A percentile compares a stretch with the other conserved stretches of the same genome.
These are phyloP conservation scores for Carassius gibelio DNA, from an alignment of 2,113 vertebrate genomes.

Conservation along the genomic window DNA sequence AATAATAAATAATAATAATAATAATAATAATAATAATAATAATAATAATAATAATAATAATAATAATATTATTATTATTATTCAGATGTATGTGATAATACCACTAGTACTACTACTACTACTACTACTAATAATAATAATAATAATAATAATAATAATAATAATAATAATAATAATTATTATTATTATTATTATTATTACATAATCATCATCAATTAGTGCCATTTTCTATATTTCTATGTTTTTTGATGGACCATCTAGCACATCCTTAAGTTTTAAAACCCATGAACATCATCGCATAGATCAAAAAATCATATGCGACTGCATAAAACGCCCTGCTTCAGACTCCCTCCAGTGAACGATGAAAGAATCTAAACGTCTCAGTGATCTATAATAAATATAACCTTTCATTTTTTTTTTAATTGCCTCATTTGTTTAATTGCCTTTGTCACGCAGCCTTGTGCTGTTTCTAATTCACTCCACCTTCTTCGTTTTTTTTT, in stretches of 20 bases:
- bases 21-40: too few relatives aligned
- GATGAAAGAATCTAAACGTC: not conserved
- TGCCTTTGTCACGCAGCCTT: not conserved
- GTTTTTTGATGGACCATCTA: not conserved
- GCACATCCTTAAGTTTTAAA: not conserved
- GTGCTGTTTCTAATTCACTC: not conserved
- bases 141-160: too few relatives aligned
- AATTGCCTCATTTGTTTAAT: slow-evolving; percentile 25
- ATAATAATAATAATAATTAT: too few relatives aligned
- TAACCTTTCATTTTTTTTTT: not conserved
- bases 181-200: too few relatives aligned
- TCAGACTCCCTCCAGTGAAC: not conserved
- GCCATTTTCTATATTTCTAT: too few relatives aligned
- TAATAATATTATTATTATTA: too few relatives aligned
- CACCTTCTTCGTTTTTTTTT: not conserved
- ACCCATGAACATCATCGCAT: not conserved
- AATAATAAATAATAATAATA: too few relatives aligned
- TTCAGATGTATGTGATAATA: too few relatives aligned
- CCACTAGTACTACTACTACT: too few relatives aligned
- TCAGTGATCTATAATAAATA: not conserved
- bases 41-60: too few relatives aligned
- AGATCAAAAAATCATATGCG: not conserved
- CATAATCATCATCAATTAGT: too few relatives aligned
- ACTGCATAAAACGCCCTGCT: not conserved
- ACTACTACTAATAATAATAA: too few relatives aligned